Conservation (phyloP, 2,888 invertebrate species). For the Bibio marci region DNA sequence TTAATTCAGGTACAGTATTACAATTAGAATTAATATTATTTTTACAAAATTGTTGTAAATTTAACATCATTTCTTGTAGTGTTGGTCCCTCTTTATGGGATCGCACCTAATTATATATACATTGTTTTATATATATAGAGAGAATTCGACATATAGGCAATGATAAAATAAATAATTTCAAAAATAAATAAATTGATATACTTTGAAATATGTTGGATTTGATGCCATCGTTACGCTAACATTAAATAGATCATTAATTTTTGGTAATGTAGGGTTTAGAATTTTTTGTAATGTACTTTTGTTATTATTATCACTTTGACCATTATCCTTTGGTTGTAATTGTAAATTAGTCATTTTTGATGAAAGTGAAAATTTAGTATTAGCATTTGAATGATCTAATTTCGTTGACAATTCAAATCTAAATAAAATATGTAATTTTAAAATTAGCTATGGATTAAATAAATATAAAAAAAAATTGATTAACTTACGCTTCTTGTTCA, state of each 20-base stretch:
- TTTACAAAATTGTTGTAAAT: constrained; percentile 42
- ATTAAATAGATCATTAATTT: constrained; percentile 40
- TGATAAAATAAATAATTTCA: background rate
- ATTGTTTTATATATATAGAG: constrained; percentile 1
- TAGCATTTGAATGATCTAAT: too few species aligned
- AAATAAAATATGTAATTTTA: too few species aligned
- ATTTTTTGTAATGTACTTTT: too few species aligned
- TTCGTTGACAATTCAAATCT: too few species aligned
- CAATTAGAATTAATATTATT: constrained; percentile 29
- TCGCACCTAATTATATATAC: constrained; percentile 27
- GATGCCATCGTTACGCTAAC: constrained; percentile 59
- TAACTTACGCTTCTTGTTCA: constrained; percentile 37
- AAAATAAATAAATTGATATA: constrained; percentile 10
- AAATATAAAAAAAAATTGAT: too few species aligned
- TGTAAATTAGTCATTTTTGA: too few species aligned
- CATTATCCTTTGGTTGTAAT: too few species aligned
- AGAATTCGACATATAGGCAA: constrained; percentile 1
- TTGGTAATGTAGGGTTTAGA: background rate
- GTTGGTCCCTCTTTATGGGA: constrained; percentile 29
- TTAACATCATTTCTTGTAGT: constrained; percentile 44
- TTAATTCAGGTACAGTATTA: constrained; percentile 30
- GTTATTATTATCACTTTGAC: too few species aligned
- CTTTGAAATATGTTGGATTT: constrained; percentile 38
- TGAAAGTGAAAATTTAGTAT: too few species aligned
- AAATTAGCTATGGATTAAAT: too few species aligned